Evolutionary conservation across 2,888 invertebrate genomes (phyloP), one percentile per base, ranked within the genome.

Genomic region (Anarsia innoxiella): DNA sequence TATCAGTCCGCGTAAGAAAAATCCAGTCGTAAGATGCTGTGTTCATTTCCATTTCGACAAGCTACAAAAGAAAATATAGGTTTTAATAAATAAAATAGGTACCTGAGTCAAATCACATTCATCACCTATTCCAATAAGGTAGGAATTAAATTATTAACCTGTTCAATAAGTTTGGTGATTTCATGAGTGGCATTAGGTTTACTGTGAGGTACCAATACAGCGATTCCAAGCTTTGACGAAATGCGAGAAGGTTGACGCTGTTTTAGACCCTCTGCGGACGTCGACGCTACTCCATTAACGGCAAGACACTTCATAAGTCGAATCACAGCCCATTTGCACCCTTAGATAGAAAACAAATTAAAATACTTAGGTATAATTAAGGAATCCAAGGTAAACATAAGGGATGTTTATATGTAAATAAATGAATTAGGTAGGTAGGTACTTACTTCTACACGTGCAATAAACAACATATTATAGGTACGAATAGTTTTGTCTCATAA

Each of bases 21-120:
- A 83, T 50, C 80, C 80, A 82, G 45, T 84, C 84, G 42, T 64
- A 73, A 2, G 74, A 64, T 2, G 67, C 66, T 1, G 64, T 66
- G 19, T 74, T 68, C 68, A 77, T 68, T 46, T 68, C 59, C 33
- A 59, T 50, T 23, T 59, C 49, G 33, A 66, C 63, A 6, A 79
- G 54, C 83, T 84, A 50, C 38, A 67, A 73, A 12, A 23, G 25
- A 25, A 19, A 19, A 19, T 19, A 8, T 19, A 3, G 8, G 8
- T 5, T 3, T 19, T 19, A 8, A 19, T 5, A 19, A 5, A 8
- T 19, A 19, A 19, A 8, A 19, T 19, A 19, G 4, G 4, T 19
- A 19, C 19, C 19, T n/a, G n/a, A n/a, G n/a, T n/a, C n/a, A n/a
- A n/a, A n/a, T n/a, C n/a, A n/a, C 19, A 19, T 19, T 19, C 8